phyloP scores from a whole-genome alignment of 2,888 invertebrate species.

The Chelonus formosanus region DNA sequence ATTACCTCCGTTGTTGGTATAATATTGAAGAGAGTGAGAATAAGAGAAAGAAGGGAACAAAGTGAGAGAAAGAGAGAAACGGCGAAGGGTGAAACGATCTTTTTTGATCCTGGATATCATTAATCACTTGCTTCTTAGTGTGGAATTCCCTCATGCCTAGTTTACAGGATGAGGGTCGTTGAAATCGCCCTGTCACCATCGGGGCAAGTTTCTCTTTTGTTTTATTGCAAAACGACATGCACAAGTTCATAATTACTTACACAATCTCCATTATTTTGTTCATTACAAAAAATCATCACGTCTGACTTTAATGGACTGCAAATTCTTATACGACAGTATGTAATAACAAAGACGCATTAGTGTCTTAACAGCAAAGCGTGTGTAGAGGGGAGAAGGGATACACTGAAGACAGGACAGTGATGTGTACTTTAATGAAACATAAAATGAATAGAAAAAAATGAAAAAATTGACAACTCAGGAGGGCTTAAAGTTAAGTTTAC shows the following conservation, averaged over 20 bases:
- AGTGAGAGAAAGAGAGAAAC: conserved; percentile 24
- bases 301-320: conserved; percentile 6
- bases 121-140: conserved; percentile 63
- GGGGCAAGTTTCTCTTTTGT: conserved; percentile 32
- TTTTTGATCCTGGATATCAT: conserved; percentile 50
- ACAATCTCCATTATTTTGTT: conserved; percentile 6
- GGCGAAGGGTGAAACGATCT: conserved; percentile 33
- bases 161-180: conserved; percentile 60
- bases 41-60: conserved; percentile 4
- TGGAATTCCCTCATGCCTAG: conserved; percentile 63
- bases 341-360: conserved; percentile 62
- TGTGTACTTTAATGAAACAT: conserved; percentile 37
- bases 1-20: background rate
- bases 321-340: background rate
- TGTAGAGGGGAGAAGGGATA: conserved; percentile 10
- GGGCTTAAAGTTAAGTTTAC: conserved; percentile 45
- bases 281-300: conserved; percentile 8
- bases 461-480: conserved; percentile 60
- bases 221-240: conserved; percentile 16
- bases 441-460: conserved; percentile 35
- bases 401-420: conserved; percentile 17
- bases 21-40: background rate
- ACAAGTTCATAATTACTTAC: conserved; percentile 8
- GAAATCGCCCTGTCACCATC: conserved; percentile 58
- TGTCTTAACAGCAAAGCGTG: conserved; percentile 44